Percentiles rank a stretch among this genome's conserved stretches.
Conservation (phyloP, 2,888 invertebrate genomes). For the Lithophane socia region DNA sequence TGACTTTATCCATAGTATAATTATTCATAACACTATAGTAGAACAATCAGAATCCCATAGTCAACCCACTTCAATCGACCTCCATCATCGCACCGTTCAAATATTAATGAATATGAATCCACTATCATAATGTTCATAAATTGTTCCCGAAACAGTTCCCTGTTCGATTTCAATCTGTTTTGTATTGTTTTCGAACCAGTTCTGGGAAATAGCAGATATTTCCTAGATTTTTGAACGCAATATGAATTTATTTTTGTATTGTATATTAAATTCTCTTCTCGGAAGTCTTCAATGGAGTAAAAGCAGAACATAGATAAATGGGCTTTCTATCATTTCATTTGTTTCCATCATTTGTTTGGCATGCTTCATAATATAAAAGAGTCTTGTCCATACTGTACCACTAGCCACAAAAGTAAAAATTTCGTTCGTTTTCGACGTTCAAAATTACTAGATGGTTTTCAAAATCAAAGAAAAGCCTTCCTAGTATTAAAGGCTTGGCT, state of each 20-base stretch:
- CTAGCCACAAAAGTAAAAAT: background rate
- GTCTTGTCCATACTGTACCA: too few species aligned
- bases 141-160: conserved; percentile 2
- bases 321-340: background rate
- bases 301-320: background rate
- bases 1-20: background rate
- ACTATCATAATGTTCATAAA: conserved; percentile 7
- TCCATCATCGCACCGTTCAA: conserved; percentile 19
- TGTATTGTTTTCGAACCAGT: background rate
- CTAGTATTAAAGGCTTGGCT: conserved; percentile 32
- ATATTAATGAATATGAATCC: conserved; percentile 24
- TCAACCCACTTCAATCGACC: conserved; percentile 24
- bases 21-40: conserved; percentile 12
- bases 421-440: background rate
- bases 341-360: background rate
- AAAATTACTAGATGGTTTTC: conserved; percentile 6
- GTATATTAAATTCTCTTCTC: background rate
- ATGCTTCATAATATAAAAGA: background rate
- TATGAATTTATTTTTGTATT: background rate
- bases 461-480: conserved; percentile 26
- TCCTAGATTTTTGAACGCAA: background rate
- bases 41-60: background rate
- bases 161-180: background rate
- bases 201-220: background rate
- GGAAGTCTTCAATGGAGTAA: background rate